Percentiles rank a stretch among this genome's conserved stretches.
phyloP scores from a whole-genome alignment of 2,888 invertebrate genomes.

The Volucella inflata region DNA sequence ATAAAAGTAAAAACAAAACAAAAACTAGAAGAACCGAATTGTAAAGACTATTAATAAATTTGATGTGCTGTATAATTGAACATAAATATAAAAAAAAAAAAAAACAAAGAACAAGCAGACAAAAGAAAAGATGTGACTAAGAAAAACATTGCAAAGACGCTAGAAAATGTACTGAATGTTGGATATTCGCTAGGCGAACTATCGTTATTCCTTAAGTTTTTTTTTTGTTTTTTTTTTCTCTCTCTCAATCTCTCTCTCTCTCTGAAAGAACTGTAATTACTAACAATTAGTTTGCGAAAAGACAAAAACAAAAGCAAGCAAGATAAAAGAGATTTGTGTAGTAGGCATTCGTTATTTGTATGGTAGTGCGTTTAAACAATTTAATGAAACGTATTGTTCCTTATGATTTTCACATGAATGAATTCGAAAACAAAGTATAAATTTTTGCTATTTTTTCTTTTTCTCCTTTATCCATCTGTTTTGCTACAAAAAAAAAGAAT shows the following conservation, averaged over 20 bases:
- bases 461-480: neutral
- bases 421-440: constrained; percentile 13
- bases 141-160: constrained; percentile 19
- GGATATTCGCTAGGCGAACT: constrained; percentile 52
- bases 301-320: neutral
- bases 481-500: constrained; percentile 1
- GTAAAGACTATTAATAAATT: constrained; percentile 34
- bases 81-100: constrained; percentile 13
- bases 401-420: constrained; percentile 40
- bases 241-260: too few species aligned
- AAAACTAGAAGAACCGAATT: neutral
- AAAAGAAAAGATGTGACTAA: constrained; percentile 21
- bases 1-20: constrained; percentile 26
- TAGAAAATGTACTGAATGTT: constrained; percentile 23
- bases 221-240: constrained; percentile 1
- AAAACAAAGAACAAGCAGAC: constrained; percentile 5
- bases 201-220: constrained; percentile 30
- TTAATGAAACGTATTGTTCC: constrained; percentile 44
- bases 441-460: neutral
- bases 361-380: constrained; percentile 13
- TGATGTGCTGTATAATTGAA: constrained; percentile 45
- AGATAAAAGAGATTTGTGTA: neutral
- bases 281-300: constrained; percentile 27
- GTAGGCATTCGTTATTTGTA: constrained; percentile 20
- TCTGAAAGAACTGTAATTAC: constrained; percentile 24